Conservation (phyloP, 2,797 vertebrate species). For the Numenius phaeopus region DNA sequence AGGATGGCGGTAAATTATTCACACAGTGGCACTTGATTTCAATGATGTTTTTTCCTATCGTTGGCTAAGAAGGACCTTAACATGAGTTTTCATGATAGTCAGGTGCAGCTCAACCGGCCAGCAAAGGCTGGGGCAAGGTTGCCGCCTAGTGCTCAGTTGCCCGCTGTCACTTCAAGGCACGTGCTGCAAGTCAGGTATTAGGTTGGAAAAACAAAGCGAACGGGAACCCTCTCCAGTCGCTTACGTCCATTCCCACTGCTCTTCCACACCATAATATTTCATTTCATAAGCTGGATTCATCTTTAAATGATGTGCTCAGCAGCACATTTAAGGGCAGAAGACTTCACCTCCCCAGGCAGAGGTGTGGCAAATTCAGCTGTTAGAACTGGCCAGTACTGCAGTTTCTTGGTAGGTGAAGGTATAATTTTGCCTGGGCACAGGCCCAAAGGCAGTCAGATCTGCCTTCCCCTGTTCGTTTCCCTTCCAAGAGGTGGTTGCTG, state of each 20-base stretch:
- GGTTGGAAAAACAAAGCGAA: not conserved
- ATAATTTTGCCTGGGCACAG: not conserved
- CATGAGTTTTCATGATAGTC: not conserved
- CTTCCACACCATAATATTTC: not conserved
- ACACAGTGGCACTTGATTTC: not conserved
- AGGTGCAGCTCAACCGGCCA: not conserved
- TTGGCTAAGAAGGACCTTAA: not conserved
- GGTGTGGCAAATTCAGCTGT: not conserved
- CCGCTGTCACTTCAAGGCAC: not conserved
- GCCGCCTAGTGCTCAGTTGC: conserved; percentile 29
- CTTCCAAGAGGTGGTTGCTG: not conserved
- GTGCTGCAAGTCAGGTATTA: not conserved
- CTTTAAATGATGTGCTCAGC: not conserved
- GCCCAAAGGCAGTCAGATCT: not conserved
- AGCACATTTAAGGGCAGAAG: not conserved
- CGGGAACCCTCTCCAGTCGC: not conserved
- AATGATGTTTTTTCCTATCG: not conserved
- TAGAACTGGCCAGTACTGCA: not conserved
- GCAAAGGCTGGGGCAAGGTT: not conserved
- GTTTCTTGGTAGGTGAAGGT: not conserved
- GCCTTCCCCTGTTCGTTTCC: not conserved
- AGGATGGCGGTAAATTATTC: not conserved
- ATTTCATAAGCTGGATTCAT: not conserved
- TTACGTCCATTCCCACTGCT: not conserved
- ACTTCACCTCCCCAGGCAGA: not conserved